A percentile compares a stretch with the other conserved stretches of the same genome.
Conservation (phyloP, 2,113 vertebrate genomes). For the Parotia lawesii region DNA sequence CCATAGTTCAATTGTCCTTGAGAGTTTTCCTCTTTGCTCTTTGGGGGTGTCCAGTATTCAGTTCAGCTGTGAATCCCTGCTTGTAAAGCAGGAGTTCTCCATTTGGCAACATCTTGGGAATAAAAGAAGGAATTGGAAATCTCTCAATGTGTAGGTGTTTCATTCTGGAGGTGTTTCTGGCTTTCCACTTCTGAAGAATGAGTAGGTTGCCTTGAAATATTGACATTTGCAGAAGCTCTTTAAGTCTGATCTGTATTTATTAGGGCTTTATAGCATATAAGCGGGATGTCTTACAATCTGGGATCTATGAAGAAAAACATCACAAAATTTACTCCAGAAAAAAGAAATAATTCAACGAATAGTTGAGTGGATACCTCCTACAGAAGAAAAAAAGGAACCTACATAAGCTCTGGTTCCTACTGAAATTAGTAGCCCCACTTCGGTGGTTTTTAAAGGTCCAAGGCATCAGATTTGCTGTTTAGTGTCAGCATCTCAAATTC, state of each 20-base stretch:
- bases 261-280: not conserved
- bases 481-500: not conserved
- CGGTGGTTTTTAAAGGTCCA: not conserved
- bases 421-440: not conserved
- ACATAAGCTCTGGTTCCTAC: not conserved
- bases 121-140: slow-evolving; percentile 6
- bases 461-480: not conserved
- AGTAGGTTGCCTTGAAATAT: slow-evolving; percentile 28
- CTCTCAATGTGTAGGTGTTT: not conserved
- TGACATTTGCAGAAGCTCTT: not conserved
- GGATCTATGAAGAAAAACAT: not conserved
- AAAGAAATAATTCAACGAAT: not conserved
- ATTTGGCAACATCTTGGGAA: not conserved
- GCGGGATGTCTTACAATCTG: not conserved
- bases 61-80: not conserved
- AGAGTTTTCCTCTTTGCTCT: not conserved
- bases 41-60: not conserved
- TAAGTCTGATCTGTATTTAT: not conserved
- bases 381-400: not conserved
- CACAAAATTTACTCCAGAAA: not conserved
- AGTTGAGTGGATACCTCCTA: not conserved
- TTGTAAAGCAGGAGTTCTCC: not conserved
- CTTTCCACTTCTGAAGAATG: slow-evolving; percentile 5
- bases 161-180: not conserved
- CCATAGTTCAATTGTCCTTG: not conserved